phyloP scores from a whole-genome alignment of 2,113 vertebrate species.

The Callionymus lyra region DNA sequence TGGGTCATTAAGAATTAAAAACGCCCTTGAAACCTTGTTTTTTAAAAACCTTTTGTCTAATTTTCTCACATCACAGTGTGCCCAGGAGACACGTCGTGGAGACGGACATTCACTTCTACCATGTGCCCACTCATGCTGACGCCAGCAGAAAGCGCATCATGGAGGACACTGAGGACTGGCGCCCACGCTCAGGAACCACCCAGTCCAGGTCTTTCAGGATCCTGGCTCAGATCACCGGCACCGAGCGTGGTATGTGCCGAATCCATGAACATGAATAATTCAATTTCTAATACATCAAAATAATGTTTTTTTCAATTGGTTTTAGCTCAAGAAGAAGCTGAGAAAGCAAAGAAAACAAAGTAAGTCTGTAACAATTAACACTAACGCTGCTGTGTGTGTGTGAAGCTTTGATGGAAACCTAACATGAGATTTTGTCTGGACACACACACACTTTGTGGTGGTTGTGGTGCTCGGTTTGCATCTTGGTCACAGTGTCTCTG shows the following conservation, averaged over 20 bases:
- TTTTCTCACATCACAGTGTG: slow-evolving; percentile 50
- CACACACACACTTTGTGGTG: background rate
- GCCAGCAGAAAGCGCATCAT: slow-evolving; percentile 91
- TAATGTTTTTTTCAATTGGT: background rate
- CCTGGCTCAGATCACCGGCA: slow-evolving; percentile 94
- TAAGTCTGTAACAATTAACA: slow-evolving; percentile 35
- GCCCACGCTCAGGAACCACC: slow-evolving; percentile 82
- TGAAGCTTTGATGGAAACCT: too few relatives aligned
- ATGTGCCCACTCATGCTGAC: slow-evolving; percentile 81
- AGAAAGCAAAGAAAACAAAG: slow-evolving; percentile 47
- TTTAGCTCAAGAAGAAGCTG: slow-evolving; percentile 39
- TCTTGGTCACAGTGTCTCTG: slow-evolving; percentile 5
- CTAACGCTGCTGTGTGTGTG: too few relatives aligned
- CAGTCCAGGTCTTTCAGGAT: slow-evolving; percentile 96
- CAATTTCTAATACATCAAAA: background rate
- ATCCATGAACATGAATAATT: background rate
- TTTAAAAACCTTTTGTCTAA: background rate
- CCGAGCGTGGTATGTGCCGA: slow-evolving; percentile 67
- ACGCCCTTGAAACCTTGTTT: too few relatives aligned
- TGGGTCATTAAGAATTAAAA: too few relatives aligned
- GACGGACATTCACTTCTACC: slow-evolving; percentile 87
- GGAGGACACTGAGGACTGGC: slow-evolving; percentile 96
- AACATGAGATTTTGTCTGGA: too few relatives aligned
- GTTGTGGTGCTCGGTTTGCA: slow-evolving; percentile 11
- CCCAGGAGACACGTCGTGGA: slow-evolving; percentile 83